Conservation (phyloP, 1,140 invertebrate species). For the Acromyrmex charruanus region DNA sequence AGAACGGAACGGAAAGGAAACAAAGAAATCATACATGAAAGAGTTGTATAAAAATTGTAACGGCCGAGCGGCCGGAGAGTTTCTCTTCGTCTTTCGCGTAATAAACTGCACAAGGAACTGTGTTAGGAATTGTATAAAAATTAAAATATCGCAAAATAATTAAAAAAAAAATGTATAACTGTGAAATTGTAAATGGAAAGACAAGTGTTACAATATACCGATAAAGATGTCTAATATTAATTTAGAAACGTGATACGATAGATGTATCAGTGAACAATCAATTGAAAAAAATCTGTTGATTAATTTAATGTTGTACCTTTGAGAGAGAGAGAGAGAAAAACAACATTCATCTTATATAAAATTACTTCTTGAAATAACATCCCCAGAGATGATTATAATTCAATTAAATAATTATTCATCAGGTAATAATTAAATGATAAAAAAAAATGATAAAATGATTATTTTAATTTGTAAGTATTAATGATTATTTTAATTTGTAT, state of each 20-base stretch:
- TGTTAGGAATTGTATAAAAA: background rate
- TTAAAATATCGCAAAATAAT: background rate
- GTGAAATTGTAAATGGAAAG: background rate
- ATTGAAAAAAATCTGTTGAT: background rate
- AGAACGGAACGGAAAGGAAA: conserved; percentile 67
- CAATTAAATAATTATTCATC: background rate
- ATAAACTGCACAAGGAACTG: conserved; percentile 10
- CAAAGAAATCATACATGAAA: conserved; percentile 63
- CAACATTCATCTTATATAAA: conserved; percentile 4
- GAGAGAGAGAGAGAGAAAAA: background rate
- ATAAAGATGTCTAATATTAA: conserved; percentile 44
- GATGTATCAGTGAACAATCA: conserved; percentile 9
- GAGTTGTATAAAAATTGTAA: conserved; percentile 63
- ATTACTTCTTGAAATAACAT: background rate
- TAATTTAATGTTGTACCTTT: background rate
- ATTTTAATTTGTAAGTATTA: background rate
- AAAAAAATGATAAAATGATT: background rate
- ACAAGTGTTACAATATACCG: background rate
- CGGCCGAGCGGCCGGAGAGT: conserved; percentile 73
- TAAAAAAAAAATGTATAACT: conserved; percentile 40
- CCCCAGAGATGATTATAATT: background rate
- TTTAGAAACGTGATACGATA: conserved; percentile 47
- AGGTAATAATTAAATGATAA: background rate
- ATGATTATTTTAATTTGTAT: background rate
- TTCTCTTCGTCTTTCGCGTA: conserved; percentile 14